Evolutionary conservation across 2,113 vertebrate species (phyloP).

Genomic region (Poicephalus meyeri): DNA sequence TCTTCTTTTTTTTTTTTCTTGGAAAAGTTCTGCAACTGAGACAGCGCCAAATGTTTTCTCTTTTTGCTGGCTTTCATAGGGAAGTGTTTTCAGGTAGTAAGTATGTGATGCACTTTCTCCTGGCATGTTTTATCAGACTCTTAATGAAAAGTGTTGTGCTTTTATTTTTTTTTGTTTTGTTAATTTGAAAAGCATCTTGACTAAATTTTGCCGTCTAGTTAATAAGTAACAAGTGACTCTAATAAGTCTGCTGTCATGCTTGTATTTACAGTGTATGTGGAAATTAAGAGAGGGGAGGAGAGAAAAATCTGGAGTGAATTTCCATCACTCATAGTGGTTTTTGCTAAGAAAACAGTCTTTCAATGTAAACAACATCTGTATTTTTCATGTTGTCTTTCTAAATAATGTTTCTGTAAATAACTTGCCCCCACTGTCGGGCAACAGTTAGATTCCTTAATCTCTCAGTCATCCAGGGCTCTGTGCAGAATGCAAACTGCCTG

Average conservation of each 20-base stretch:
- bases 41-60: background rate
- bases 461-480: background rate
- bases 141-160: background rate
- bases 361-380: slow-evolving; percentile 71
- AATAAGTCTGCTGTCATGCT: slow-evolving; percentile 43
- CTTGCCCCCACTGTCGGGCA: slow-evolving; percentile 8
- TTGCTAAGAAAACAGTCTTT: slow-evolving; percentile 72
- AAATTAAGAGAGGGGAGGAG: slow-evolving; percentile 16
- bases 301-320: slow-evolving; percentile 72
- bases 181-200: background rate
- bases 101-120: background rate
- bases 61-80: background rate
- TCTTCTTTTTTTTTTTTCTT: background rate
- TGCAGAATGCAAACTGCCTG: slow-evolving; percentile 35
- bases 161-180: background rate
- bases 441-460: slow-evolving; percentile 55
- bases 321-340: slow-evolving; percentile 53
- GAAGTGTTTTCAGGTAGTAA: background rate
- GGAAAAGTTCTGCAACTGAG: background rate
- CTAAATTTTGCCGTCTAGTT: slow-evolving; percentile 25
- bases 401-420: slow-evolving; percentile 68
- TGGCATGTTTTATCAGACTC: background rate
- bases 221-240: slow-evolving; percentile 60
- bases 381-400: slow-evolving; percentile 72
- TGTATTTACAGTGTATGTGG: slow-evolving; percentile 63